These are phyloP conservation scores for Phyto melanocephala DNA, from an alignment of 2,888 invertebrate species.

Conservation along the genomic window DNA sequence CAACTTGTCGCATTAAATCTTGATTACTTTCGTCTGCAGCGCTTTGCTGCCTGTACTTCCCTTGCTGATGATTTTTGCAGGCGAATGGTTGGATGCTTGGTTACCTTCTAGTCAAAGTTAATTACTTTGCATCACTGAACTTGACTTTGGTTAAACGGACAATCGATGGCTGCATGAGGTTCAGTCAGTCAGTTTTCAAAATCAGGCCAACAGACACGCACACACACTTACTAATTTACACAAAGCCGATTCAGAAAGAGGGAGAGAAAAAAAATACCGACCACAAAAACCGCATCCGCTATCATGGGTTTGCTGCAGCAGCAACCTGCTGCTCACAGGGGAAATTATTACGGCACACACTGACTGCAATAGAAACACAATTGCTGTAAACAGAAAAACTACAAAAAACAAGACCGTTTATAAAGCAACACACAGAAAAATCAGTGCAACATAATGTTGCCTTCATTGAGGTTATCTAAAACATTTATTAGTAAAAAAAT, in stretches of 20 bases:
- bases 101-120: conserved; percentile 66
- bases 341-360: conserved; percentile 60
- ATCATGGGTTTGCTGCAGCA: conserved; percentile 44
- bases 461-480: neutral
- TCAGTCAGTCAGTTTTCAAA: conserved; percentile 48
- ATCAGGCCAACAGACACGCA: conserved; percentile 52
- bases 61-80: conserved; percentile 24
- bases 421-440: conserved; percentile 5
- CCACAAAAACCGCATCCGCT: conserved; percentile 64
- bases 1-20: conserved; percentile 65
- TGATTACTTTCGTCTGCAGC: conserved; percentile 57
- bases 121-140: conserved; percentile 65
- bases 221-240: neutral
- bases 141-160: conserved; percentile 64
- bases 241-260: neutral
- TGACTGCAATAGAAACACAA: conserved; percentile 26
- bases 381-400: conserved; percentile 9
- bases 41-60: neutral
- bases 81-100: conserved; percentile 45
- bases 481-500: too few species aligned
- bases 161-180: conserved; percentile 58
- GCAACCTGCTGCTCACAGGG: conserved; percentile 63
- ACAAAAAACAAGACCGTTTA: conserved; percentile 32
- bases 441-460: conserved; percentile 14
- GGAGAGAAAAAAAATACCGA: conserved; percentile 25